phyloP scores from a whole-genome alignment of 35 echinoderm and acorn worm genomes.

The Chiridota heheva region DNA sequence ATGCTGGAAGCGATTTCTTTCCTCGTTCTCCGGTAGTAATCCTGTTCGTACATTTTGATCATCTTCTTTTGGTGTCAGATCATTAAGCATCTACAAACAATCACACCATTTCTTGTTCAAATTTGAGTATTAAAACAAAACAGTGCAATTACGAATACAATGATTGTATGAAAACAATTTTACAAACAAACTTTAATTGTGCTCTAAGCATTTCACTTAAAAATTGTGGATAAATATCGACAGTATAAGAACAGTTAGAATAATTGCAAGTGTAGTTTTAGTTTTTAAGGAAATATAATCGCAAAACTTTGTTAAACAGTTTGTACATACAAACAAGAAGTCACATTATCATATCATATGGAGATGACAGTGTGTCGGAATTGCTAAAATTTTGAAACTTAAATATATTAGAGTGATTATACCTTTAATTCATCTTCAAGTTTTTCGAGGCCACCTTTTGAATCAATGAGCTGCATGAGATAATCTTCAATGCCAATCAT shows the following conservation, averaged over 20 bases:
- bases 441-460: constrained; percentile 2
- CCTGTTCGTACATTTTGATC: neutral
- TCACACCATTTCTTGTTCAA: too few relatives aligned
- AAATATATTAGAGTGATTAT: neutral
- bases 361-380: neutral
- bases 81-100: neutral
- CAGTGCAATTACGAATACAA: neutral
- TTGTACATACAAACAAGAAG: neutral
- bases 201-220: neutral
- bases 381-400: neutral
- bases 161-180: neutral
- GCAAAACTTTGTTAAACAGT: too few relatives aligned
- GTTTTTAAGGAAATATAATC: too few relatives aligned
- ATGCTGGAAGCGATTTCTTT: neutral
- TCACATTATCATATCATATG: neutral
- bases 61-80: neutral
- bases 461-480: constrained; percentile 23
- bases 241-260: too few relatives aligned
- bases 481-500: too few relatives aligned
- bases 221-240: too few relatives aligned
- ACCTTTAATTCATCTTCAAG: constrained; percentile 10
- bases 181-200: neutral
- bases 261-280: too few relatives aligned
- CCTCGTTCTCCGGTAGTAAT: constrained; percentile 1
- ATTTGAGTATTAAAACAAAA: too few relatives aligned